Base-by-base conservation (phyloP, 2,888 invertebrate species). In the Callyntrura guangdongensis region DNA sequence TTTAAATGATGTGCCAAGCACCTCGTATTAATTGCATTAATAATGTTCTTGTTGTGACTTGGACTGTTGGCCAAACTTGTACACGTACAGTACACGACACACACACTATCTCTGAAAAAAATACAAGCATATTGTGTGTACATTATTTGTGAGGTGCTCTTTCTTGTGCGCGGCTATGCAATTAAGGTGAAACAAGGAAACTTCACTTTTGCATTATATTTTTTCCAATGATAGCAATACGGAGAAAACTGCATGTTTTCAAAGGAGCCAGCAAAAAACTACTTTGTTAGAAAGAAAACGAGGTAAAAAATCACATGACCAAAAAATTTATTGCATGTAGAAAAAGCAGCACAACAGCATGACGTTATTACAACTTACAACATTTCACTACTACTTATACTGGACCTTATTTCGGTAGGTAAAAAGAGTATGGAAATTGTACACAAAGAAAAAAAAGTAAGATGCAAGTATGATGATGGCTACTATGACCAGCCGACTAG, bases 1-100 rank as follows among this genome's bases (percentile, higher is more conserved):
- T 59, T 45, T 67, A 86, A 85, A 86, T 64, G 77, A 86, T 64
- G 86, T 86, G 86, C 79, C 86, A 86, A 86, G 64, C 79, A 79
- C 61, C 64, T 79, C 79, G 79, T 79, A 84, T 53, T 74, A 74
- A 74, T 74, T 74, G 49, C 49, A 86, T 47, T 79, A 64, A 64
- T 77, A 59, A 86, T 25, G 74, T 36, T 36, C 36, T 47, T 74
- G 61, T 47, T 74, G 61, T 72, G 85, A 64, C 22, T 56, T 36
- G 85, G 27, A 74, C 56, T 74, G 47, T 74, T 74, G 45, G 85
- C 59, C 84, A 74, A 20, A 49, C 49, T 20, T 4, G 49, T 45
- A 45, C 45, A 72, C 22, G 2, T n/a, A 17, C 12, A 6, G 67
- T 17, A 12, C 22, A 22, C 22, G 17, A 20, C 67, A 67, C 14